Evolutionary conservation across 2,888 invertebrate genomes (phyloP), one percentile per base, ranked within the genome.

Genomic region (Cremastinae sp.): DNA sequence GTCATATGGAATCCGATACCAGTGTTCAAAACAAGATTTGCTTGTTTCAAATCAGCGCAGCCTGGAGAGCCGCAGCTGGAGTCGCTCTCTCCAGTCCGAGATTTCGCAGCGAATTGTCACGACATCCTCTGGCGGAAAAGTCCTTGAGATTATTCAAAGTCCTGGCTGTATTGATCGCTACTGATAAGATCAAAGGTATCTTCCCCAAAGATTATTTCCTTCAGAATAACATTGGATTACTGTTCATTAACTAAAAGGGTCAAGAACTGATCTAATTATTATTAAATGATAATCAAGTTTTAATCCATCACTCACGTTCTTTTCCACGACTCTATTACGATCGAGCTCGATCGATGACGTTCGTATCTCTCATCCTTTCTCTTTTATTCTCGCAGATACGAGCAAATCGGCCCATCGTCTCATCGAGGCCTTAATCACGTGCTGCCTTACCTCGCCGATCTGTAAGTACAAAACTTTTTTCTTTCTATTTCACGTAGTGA

Each of bases 51-150:
- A 85, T 86, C 0, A 87, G 88, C 45, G 83, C 86, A 0, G 88
- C 83, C 0, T 89, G 89, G 89, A 83, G 86, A 72, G 86, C 89
- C 1, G 85, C 86, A 0, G 88, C 89, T 7, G 88, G 86, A 0
- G 84, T 93, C 51, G 91, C 92, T 39, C 83, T 93, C 58, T 92
- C 91, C 86, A 92, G 93, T 76, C 92, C 93, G 0, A 86, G 90
- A 88, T 92, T 93, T 80, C 89, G 93, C 0, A 83, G 85, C 80
- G 88, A 90, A 82, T 84, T 92, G 66, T 90, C 89, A 12, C 84
- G 86, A 18, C 90, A 91, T 84, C 61, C 83, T 0, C 89, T 90
- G 5, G 82, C 83, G 2, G 77, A 74, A 0, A 83, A 83, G 41
- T 83, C 84, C 2, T 37, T 84, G 18, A 74, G 69, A n/a, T 79